Conservation (phyloP, 2,797 vertebrate genomes). For the Lophotriccus pileatus region DNA sequence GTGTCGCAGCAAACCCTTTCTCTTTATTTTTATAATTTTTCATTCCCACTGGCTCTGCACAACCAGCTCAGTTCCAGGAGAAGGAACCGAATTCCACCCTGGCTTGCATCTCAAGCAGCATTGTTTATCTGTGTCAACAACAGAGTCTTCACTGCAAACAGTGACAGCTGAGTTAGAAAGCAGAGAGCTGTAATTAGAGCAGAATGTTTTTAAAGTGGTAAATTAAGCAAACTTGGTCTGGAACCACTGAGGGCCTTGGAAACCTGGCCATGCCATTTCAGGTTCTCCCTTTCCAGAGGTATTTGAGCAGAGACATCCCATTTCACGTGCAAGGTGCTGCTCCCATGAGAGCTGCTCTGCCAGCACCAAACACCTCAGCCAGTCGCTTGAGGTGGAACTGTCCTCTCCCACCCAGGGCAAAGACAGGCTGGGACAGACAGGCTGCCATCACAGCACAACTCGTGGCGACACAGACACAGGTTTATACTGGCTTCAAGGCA, state of each 20-base stretch:
- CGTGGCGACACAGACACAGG: fast-evolving
- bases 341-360: fast-evolving
- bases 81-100: not conserved
- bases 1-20: not conserved
- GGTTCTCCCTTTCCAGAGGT: not conserved
- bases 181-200: slow-evolving; percentile 9
- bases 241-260: not conserved
- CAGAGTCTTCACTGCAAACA: slow-evolving; percentile 26
- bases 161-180: slow-evolving; percentile 24
- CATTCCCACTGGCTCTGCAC: not conserved
- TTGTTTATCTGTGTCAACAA: slow-evolving; percentile 10
- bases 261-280: not conserved
- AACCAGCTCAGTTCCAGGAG: not conserved
- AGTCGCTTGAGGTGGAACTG: not conserved
- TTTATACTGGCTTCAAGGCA: not conserved
- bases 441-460: not conserved
- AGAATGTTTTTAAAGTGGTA: slow-evolving; percentile 40
- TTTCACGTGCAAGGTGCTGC: fast-evolving
- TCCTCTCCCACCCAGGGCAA: not conserved
- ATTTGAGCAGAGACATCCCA: not conserved
- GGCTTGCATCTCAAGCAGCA: not conserved
- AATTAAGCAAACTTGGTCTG: slow-evolving; percentile 22
- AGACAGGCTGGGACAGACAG: not conserved
- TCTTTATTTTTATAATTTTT: not conserved
- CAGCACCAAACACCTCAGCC: not conserved